Evolutionary conservation across 92 coral and sea anemone species (phyloP), one percentile per base, ranked within the genome.

Genomic region (Heteractis magnifica): DNA sequence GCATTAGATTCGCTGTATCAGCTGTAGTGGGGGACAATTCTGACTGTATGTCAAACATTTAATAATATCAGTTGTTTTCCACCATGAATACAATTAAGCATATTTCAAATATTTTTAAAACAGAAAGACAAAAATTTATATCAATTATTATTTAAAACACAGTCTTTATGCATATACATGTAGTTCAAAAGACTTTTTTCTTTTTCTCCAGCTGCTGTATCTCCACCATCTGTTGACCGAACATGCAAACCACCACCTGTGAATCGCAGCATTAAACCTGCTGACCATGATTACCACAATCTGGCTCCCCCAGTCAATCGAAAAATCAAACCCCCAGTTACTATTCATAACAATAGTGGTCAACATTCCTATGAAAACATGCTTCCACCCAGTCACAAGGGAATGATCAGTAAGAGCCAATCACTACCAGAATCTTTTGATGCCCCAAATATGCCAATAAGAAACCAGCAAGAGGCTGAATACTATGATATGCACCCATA

Each of bases 221-320:
- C 20, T 11, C 65, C 75, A 11, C 98, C 98, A 13, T 21, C 59
- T 4, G 78, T 94, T 19, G 84, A 94, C 81, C 91, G 98, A 51
- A 79, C 90, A 49, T 71, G 50, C 49, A 94, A 94, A 81, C 94
- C 89, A 56, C 93, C 94, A n/a, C 95, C 98, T 26, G 90, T 94
- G 15, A 83, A 92, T 56, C 84, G 95, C 75, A 78, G 81, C 6
- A 77, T 12, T 44, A 94, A 94, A 85, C 94, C 97, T 77, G 85
- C 53, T 52, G 83, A 86, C 77, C 94, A 90, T 72, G 81, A 84
- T 52, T 93, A 93, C 88, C 77, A 86, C n/a, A 93, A 91, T 79
- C 83, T 91, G 87, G 89, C 97, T 4, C 98, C 98, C 20, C 93
- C 93, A 19, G 92, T 92, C 18, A 79, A 87, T 50, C 83, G 98